phyloP scores from a whole-genome alignment of 2,888 invertebrate genomes.

The Opisthograptis luteolata region DNA sequence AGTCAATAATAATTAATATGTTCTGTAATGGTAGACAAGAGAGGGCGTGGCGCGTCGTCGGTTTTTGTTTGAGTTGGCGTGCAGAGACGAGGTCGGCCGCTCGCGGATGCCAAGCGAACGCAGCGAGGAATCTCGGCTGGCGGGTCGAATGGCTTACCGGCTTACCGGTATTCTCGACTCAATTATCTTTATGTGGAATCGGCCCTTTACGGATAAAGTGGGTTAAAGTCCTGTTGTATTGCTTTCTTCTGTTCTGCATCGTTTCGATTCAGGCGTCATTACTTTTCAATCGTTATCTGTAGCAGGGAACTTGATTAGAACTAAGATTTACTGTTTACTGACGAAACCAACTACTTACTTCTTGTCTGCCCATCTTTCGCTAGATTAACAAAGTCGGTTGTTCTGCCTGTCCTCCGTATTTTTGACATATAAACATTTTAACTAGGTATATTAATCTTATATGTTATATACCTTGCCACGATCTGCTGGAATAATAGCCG shows the following conservation, averaged over 20 bases:
- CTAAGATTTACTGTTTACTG: no score
- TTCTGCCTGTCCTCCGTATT: no score
- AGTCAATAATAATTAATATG: constrained; percentile 20
- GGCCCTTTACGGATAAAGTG: not conserved
- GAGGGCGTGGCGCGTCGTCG: constrained; percentile 47
- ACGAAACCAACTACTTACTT: no score
- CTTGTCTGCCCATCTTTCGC: no score
- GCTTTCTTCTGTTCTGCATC: not conserved
- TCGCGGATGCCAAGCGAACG: constrained; percentile 42
- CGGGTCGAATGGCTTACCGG: constrained; percentile 22
- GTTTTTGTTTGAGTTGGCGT: constrained; percentile 57
- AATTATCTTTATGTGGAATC: constrained; percentile 7
- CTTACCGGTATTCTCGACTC: constrained; percentile 5
- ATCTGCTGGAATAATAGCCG: no score
- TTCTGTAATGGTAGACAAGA: constrained; percentile 12
- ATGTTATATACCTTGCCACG: no score
- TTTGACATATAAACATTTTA: no score
- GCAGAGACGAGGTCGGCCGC: constrained; percentile 43
- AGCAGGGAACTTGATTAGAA: no score
- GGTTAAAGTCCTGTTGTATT: constrained; percentile 4
- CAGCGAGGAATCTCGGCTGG: constrained; percentile 38
- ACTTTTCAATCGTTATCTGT: not conserved
- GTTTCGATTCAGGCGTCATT: no score
- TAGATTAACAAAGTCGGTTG: no score
- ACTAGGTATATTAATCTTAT: no score